These are phyloP conservation scores for Yasuhikotakia modesta DNA, from an alignment of 2,797 vertebrate genomes.

Conservation along the genomic window DNA sequence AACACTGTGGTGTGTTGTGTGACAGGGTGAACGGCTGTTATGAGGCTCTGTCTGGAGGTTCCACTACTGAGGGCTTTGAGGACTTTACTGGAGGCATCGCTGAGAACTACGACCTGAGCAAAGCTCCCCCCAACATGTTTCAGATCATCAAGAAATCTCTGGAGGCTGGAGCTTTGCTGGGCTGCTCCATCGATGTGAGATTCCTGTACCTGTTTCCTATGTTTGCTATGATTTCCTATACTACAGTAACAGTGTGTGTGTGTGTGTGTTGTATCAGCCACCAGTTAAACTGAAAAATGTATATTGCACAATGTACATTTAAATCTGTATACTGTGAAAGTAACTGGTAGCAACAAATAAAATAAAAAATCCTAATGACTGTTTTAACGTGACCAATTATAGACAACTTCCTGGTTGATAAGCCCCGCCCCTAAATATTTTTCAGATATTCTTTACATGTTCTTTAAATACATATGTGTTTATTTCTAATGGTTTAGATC, in stretches of 20 bases:
- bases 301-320: too few relatives aligned
- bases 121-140: conserved; percentile 75
- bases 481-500: conserved; percentile 41
- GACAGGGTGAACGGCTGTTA: conserved; percentile 81
- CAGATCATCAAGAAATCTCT: conserved; percentile 80
- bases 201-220: not conserved
- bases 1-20: not conserved
- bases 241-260: too few relatives aligned
- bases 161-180: conserved; percentile 80
- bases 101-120: conserved; percentile 79
- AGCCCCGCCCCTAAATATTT: not conserved
- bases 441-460: not conserved
- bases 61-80: conserved; percentile 84
- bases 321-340: too few relatives aligned
- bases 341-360: too few relatives aligned
- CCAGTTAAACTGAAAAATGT: too few relatives aligned
- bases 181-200: conserved; percentile 84
- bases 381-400: not conserved
- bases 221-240: too few relatives aligned
- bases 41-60: conserved; percentile 82
- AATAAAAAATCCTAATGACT: not conserved
- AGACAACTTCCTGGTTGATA: not conserved
- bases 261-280: too few relatives aligned
- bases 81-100: conserved; percentile 86
- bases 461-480: not conserved